phyloP scores from a whole-genome alignment of 1,140 invertebrate species.

The Drosophila ironensis region DNA sequence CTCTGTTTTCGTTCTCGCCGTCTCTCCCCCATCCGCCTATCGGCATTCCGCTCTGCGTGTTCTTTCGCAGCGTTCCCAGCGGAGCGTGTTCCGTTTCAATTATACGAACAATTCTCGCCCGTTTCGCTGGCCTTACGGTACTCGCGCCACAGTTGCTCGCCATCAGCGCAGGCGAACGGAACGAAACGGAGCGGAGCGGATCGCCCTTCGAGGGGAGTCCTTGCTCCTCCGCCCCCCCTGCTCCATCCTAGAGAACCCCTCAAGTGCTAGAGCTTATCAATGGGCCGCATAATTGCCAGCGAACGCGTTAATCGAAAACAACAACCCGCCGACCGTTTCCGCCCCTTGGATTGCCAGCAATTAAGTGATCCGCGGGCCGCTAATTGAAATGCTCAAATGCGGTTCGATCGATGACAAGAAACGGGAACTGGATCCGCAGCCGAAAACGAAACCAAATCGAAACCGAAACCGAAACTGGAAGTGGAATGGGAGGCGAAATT shows the following conservation, averaged over 20 bases:
- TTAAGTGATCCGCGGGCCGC: slow-evolving; percentile 59
- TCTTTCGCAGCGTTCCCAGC: slow-evolving; percentile 10
- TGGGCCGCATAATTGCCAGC: slow-evolving; percentile 60
- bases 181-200: background rate
- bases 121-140: slow-evolving; percentile 37
- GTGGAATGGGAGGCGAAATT: slow-evolving; percentile 37
- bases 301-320: slow-evolving; percentile 61
- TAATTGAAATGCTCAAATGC: slow-evolving; percentile 69
- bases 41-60: too few relatives aligned
- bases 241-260: too few relatives aligned
- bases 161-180: slow-evolving; percentile 54
- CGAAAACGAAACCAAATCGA: too few relatives aligned
- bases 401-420: slow-evolving; percentile 41
- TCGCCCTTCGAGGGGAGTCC: background rate
- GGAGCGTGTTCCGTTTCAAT: slow-evolving; percentile 44
- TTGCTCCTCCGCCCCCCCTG: too few relatives aligned
- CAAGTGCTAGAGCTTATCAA: slow-evolving; percentile 48
- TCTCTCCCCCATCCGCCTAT: too few relatives aligned
- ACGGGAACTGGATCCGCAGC: too few relatives aligned
- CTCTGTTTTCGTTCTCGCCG: background rate
- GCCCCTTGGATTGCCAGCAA: slow-evolving; percentile 44
- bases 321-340: slow-evolving; percentile 33
- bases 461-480: slow-evolving; percentile 21
- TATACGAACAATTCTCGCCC: slow-evolving; percentile 41
- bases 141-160: slow-evolving; percentile 43